A percentile compares a stretch with the other conserved stretches of the same genome.
phyloP scores from a whole-genome alignment of 35 echinoderm and acorn worm species.

The Nesometra sesokonis region DNA sequence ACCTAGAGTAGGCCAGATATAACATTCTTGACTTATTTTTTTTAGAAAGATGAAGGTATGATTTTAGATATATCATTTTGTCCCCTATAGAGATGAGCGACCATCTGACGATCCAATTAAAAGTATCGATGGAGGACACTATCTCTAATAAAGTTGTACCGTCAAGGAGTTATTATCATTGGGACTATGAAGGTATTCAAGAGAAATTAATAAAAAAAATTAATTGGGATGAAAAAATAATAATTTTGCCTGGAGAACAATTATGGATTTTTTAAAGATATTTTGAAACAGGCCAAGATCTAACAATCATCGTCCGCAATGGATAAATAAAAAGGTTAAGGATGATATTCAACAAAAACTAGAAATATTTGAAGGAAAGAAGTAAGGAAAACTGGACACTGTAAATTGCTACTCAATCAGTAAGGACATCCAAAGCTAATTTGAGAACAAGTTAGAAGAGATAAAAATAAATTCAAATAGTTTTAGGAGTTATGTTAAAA shows the following conservation, averaged over 20 bases:
- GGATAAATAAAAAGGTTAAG: neutral
- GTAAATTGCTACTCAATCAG: neutral
- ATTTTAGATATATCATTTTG: no score
- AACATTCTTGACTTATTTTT: no score
- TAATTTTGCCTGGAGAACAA: neutral
- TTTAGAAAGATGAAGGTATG: no score
- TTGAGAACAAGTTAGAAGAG: neutral
- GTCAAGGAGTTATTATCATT: constrained; percentile 1
- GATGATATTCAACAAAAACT: neutral
- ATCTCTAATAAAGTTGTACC: neutral
- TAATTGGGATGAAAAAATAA: constrained; percentile 17
- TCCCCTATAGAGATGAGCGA: no score
- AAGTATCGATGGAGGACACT: neutral
- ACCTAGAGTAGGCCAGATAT: no score
- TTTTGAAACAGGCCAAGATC: neutral
- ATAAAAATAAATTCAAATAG: neutral
- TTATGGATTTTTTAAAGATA: neutral
- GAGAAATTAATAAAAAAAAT: constrained; percentile 6
- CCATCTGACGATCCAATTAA: no score
- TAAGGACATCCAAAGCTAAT: neutral
- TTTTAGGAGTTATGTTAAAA: constrained; percentile 16
- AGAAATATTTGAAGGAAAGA: neutral
- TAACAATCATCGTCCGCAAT: neutral
- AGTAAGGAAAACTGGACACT: neutral
- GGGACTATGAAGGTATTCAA: constrained; percentile 7